Conservation (phyloP, 1,140 invertebrate species). For the Sarcophaga peregrina region DNA sequence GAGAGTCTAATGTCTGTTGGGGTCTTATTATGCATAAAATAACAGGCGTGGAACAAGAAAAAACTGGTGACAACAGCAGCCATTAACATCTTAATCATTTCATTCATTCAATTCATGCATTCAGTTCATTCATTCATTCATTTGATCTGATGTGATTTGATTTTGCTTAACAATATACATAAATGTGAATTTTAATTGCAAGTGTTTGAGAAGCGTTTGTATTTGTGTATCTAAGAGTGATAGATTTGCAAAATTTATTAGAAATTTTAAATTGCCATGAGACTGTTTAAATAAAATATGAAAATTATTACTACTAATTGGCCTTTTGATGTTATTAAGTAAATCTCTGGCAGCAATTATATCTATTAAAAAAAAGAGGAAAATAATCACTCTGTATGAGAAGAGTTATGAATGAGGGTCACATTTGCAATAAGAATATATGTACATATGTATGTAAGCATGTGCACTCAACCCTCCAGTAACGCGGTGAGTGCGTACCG, state of each 20-base stretch:
- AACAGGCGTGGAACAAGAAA: conserved; percentile 4
- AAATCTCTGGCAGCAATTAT: no score
- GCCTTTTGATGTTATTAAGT: no score
- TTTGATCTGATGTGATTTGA: neutral
- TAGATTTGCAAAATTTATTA: neutral
- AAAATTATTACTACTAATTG: no score
- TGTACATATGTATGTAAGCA: no score
- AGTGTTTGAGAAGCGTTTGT: neutral
- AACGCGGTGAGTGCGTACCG: no score
- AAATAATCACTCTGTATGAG: no score
- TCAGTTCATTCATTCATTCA: neutral
- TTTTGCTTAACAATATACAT: neutral
- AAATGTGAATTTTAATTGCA: no score
- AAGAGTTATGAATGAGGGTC: no score
- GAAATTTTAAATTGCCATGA: conserved; percentile 1
- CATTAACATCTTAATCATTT: neutral
- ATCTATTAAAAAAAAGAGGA: no score
- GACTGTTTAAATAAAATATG: no score
- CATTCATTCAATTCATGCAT: neutral
- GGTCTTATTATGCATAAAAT: neutral
- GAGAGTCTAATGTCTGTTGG: neutral
- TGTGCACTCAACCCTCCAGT: no score
- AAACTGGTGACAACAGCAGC: neutral
- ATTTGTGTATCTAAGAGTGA: neutral
- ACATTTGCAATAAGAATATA: no score